phyloP scores from a whole-genome alignment of 2,797 vertebrate genomes.

The Phoxinus dragarum region DNA sequence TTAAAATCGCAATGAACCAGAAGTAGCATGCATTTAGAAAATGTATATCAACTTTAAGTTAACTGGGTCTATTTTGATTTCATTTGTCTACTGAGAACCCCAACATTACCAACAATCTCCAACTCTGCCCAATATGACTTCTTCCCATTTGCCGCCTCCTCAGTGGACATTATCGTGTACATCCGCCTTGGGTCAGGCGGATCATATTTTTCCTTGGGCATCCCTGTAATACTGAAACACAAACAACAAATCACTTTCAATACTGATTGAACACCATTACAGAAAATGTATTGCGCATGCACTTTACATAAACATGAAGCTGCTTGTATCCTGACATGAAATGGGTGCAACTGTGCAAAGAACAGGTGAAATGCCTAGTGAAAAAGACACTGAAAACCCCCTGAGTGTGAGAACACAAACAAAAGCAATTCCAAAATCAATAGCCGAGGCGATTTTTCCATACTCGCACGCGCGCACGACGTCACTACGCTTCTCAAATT shows the following conservation, averaged over 20 bases:
- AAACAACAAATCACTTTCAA: background rate
- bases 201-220: conserved; percentile 99
- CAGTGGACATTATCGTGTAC: conserved; percentile 99
- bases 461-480: background rate
- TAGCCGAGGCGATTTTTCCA: conserved; percentile 44
- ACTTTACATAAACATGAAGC: background rate
- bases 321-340: background rate
- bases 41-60: background rate
- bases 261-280: background rate
- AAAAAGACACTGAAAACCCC: background rate
- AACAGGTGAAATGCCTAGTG: background rate
- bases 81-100: background rate
- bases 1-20: background rate
- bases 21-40: background rate
- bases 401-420: background rate
- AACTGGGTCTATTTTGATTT: background rate
- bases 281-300: background rate
- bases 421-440: conserved; percentile 43
- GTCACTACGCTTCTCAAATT: background rate
- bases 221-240: conserved; percentile 85
- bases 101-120: conserved; percentile 93
- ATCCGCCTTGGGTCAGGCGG: conserved; percentile 98
- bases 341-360: background rate
- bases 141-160: conserved; percentile 97
- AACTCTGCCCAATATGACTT: conserved; percentile 99